A percentile compares a stretch with the other conserved stretches of the same genome.
Conservation (phyloP, 2,113 vertebrate species). For the Saccopteryx leptura region DNA sequence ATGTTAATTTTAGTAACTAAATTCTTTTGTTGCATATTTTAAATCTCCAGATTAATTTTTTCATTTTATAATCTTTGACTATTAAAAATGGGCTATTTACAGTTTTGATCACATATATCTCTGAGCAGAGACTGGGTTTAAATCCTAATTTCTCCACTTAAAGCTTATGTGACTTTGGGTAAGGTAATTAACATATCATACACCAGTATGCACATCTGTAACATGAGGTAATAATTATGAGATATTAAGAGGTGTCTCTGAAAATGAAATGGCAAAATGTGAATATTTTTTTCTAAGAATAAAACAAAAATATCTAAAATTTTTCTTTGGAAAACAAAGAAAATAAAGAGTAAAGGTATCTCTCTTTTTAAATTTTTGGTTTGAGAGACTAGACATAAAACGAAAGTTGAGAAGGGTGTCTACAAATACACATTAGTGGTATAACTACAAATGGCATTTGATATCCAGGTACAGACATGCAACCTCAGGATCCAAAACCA, state of each 20-base stretch:
- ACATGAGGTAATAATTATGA: constrained; percentile 10
- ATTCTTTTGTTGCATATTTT: background rate
- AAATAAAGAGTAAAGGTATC: background rate
- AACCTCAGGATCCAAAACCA: background rate
- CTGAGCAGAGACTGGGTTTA: background rate
- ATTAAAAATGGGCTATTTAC: background rate
- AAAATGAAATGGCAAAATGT: constrained; percentile 49
- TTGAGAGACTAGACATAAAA: background rate
- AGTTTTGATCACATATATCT: background rate
- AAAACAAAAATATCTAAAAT: background rate
- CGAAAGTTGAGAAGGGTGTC: background rate
- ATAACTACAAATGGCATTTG: background rate
- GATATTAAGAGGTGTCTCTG: background rate
- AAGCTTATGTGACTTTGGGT: background rate
- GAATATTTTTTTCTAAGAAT: background rate
- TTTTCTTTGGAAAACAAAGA: constrained; percentile 5
- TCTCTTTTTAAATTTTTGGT: background rate
- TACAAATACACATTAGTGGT: background rate
- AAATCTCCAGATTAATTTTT: constrained; percentile 1
- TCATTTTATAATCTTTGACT: background rate
- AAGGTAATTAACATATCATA: constrained; percentile 37
- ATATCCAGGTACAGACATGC: background rate
- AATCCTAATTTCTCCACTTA: background rate
- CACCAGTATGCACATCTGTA: background rate
- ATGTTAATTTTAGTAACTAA: constrained; percentile 23